A percentile compares a stretch with the other conserved stretches of the same genome.
Conservation (phyloP, 2,797 vertebrate genomes). For the Brachyrhaphis roseni region DNA sequence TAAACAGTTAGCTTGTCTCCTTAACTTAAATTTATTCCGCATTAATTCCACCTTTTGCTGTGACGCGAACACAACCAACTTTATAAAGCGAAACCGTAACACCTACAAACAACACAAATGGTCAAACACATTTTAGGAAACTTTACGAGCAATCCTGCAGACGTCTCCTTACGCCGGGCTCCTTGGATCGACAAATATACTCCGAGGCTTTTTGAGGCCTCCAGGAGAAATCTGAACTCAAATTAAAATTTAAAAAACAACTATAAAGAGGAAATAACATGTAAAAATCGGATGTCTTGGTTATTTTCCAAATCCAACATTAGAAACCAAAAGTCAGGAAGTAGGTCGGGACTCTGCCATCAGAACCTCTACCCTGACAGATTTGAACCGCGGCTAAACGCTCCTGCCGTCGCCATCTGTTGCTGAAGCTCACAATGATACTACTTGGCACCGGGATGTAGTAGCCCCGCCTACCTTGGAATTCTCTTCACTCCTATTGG, state of each 20-base stretch:
- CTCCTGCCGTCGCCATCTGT: conserved; percentile 75
- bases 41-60: conserved; percentile 10
- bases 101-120: neutral
- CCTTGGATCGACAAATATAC: conserved; percentile 51
- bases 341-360: conserved; percentile 25
- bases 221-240: conserved; percentile 5
- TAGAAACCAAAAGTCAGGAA: conserved; percentile 13
- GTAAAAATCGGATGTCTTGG: neutral
- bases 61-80: neutral
- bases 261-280: neutral
- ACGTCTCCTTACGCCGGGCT: conserved; percentile 17
- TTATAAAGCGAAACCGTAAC: neutral
- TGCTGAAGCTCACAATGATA: conserved; percentile 55
- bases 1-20: conserved; percentile 48
- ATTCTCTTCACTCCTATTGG: conserved; percentile 66
- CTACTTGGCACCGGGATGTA: conserved; percentile 33
- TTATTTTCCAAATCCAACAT: conserved; percentile 27
- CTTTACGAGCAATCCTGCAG: conserved; percentile 39
- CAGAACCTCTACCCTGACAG: conserved; percentile 56
- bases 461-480: conserved; percentile 45
- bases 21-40: conserved; percentile 46
- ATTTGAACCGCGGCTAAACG: conserved; percentile 35
- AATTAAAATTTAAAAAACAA: conserved; percentile 1
- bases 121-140: conserved; percentile 18
- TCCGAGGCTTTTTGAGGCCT: conserved; percentile 70